phyloP scores from a whole-genome alignment of 53 echinoderm and acorn worm genomes.

The Mesocentrotus franciscanus region DNA sequence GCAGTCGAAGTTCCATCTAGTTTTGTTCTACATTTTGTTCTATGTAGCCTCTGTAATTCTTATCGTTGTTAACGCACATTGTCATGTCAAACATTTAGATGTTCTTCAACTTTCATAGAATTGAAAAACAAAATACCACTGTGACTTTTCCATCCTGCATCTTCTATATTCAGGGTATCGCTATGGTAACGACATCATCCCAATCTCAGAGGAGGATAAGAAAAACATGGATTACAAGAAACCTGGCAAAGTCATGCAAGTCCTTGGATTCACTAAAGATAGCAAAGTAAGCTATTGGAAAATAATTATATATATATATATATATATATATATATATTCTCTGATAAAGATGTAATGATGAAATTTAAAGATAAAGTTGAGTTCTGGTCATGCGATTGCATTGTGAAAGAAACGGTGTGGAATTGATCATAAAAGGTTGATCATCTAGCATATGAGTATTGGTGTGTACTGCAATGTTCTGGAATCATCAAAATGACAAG shows the following conservation, averaged over 20 bases:
- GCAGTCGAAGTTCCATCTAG: too few relatives aligned
- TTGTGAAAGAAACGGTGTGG: too few relatives aligned
- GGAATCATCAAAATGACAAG: too few relatives aligned
- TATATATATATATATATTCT: too few relatives aligned
- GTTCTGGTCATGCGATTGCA: too few relatives aligned
- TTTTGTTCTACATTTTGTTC: too few relatives aligned
- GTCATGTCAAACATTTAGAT: background rate
- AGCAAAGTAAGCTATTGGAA: constrained; percentile 78
- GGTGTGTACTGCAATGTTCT: too few relatives aligned
- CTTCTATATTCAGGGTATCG: constrained; percentile 76
- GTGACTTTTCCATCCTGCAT: background rate
- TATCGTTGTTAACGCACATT: background rate
- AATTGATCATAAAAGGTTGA: too few relatives aligned
- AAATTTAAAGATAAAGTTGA: too few relatives aligned
- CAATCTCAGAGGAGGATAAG: constrained; percentile 93
- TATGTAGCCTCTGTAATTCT: background rate
- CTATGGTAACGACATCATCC: constrained; percentile 94
- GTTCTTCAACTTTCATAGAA: background rate
- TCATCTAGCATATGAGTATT: too few relatives aligned
- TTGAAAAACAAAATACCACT: background rate
- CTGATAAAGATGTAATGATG: too few relatives aligned
- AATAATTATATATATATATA: too few relatives aligned
- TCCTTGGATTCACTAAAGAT: constrained; percentile 91
- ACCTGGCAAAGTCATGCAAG: constrained; percentile 91
- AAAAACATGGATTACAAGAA: constrained; percentile 94